Conservation (phyloP, 2,113 vertebrate species). For the Hepsetus odoe region DNA sequence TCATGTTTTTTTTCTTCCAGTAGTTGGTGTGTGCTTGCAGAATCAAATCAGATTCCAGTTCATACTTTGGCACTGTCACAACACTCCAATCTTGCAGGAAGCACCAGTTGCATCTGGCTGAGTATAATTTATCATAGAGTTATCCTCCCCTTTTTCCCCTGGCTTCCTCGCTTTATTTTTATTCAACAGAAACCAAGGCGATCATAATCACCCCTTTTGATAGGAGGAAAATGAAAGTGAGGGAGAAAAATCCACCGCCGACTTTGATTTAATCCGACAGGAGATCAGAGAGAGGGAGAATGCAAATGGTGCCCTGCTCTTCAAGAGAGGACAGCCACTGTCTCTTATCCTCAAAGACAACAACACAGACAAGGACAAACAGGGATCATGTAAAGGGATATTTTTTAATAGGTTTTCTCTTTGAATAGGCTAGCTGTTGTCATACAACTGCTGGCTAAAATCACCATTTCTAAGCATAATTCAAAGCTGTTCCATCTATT, state of each 20-base stretch:
- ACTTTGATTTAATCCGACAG: slow-evolving; percentile 65
- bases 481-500: background rate
- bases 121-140: slow-evolving; percentile 15
- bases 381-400: slow-evolving; percentile 4
- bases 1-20: background rate
- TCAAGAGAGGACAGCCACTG: slow-evolving; percentile 22
- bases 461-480: background rate
- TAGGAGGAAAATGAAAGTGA: slow-evolving; percentile 60
- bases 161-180: slow-evolving; percentile 2
- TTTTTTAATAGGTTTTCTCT: background rate
- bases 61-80: background rate
- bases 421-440: background rate
- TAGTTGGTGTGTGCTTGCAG: background rate
- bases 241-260: slow-evolving; percentile 58
- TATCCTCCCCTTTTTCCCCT: background rate
- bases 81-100: background rate
- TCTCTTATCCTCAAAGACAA: slow-evolving; percentile 35
- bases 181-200: slow-evolving; percentile 35
- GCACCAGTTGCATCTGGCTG: background rate
- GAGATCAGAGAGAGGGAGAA: slow-evolving; percentile 48
- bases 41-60: slow-evolving; percentile 18
- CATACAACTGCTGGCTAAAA: background rate
- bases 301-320: slow-evolving; percentile 35
- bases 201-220: slow-evolving; percentile 57
- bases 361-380: slow-evolving; percentile 23